phyloP scores from a whole-genome alignment of 2,797 vertebrate genomes.

The Karalla daura region DNA sequence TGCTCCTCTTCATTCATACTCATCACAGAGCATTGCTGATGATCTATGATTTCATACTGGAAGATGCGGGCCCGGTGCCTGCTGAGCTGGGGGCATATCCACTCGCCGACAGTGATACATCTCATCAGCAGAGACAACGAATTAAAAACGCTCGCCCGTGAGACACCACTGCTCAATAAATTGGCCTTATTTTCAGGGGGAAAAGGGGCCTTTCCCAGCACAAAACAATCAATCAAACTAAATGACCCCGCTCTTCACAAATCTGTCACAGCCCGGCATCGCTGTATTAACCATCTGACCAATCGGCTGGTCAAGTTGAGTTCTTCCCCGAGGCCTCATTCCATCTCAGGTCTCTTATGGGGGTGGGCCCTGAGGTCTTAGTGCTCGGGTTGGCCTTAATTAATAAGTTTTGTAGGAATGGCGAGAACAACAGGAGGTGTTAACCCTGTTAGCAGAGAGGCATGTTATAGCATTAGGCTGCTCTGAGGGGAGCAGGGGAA shows the following conservation, averaged over 20 bases:
- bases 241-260: conserved; percentile 69
- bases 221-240: conserved; percentile 76
- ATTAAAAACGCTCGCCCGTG: conserved; percentile 74
- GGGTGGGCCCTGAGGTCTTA: conserved; percentile 49
- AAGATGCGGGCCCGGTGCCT: conserved; percentile 14
- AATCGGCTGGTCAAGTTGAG: conserved; percentile 52
- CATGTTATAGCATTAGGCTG: conserved; percentile 64
- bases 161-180: conserved; percentile 67
- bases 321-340: conserved; percentile 72
- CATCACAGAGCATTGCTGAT: conserved; percentile 13
- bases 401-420: conserved; percentile 81
- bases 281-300: conserved; percentile 58
- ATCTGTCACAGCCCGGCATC: conserved; percentile 53
- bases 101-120: conserved; percentile 65
- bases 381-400: conserved; percentile 73
- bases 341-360: conserved; percentile 56
- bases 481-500: conserved; percentile 47
- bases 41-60: conserved; percentile 41
- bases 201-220: conserved; percentile 61
- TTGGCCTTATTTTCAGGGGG: conserved; percentile 70
- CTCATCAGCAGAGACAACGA: conserved; percentile 67
- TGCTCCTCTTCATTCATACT: conserved; percentile 35
- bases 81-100: conserved; percentile 38
- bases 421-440: conserved; percentile 78
- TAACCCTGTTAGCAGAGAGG: conserved; percentile 77